Percentiles rank a stretch among this genome's conserved stretches.
Evolutionary conservation across 2,888 invertebrate genomes (phyloP).

Genomic region (Ypsolopha scabrella): DNA sequence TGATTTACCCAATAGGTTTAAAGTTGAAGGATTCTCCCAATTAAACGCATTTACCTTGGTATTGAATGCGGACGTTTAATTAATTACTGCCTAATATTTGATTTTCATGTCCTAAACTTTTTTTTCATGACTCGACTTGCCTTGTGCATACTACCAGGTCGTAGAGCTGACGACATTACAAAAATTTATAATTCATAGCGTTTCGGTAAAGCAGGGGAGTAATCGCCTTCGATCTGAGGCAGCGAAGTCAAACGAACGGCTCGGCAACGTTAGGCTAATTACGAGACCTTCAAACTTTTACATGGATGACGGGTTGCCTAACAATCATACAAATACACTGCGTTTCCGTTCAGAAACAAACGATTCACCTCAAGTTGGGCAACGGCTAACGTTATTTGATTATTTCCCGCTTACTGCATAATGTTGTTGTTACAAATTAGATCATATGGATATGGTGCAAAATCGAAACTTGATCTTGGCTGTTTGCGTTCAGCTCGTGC

Average conservation of each 20-base stretch:
- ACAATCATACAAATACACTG: conserved; percentile 32
- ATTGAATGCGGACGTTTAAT: not conserved
- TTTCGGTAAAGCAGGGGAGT: not conserved
- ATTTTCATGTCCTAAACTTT: too few relatives aligned
- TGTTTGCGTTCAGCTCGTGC: not conserved
- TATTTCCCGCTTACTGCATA: conserved; percentile 4
- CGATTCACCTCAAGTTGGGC: conserved; percentile 18
- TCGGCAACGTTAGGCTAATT: conserved; percentile 26
- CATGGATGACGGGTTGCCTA: conserved; percentile 49
- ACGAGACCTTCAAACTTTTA: conserved; percentile 43
- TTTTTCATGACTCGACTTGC: too few relatives aligned
- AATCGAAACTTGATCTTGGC: not conserved
- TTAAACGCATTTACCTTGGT: conserved; percentile 3
- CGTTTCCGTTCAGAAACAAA: conserved; percentile 56
- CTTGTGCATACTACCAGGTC: too few relatives aligned
- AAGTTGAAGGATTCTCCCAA: conserved; percentile 8
- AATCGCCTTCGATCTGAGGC: not conserved
- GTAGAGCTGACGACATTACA: not conserved
- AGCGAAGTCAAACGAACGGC: conserved; percentile 14
- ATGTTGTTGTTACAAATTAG: not conserved
- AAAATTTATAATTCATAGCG: not conserved
- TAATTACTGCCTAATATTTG: too few relatives aligned
- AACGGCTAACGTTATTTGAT: conserved; percentile 18
- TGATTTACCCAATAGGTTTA: conserved; percentile 2
- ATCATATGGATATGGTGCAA: not conserved